Base-by-base conservation (phyloP, 2,113 vertebrate genomes). In the Seriola quinqueradiata region DNA sequence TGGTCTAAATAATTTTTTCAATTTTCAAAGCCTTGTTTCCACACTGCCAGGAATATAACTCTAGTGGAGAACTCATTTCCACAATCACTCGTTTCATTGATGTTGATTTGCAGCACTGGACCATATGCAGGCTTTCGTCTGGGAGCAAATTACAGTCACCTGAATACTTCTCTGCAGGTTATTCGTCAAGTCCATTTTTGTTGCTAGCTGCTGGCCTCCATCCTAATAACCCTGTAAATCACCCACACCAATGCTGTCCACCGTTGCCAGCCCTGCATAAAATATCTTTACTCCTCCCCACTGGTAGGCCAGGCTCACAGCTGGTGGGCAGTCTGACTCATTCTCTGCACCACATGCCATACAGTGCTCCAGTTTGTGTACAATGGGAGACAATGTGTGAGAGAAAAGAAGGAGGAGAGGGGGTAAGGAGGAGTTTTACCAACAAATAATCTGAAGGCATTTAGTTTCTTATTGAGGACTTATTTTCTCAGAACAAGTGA, bases 241-340 rank as follows among this genome's bases (percentile, higher is more conserved):
- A 89, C 71, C 77, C 84, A 81, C 85, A 75, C 77, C 16, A 12
- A 23, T 82, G 72, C 82, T 72, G 76, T 65, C 52, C 72, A 64
- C 79, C 38, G 57, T 70, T 78, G 72, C 65, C 82, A 74, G 54
- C 79, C 57, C 84, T 71, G 73, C 72, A 69, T 87, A 76, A 89
- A 89, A 88, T 79, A 76, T 81, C 81, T 85, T 84, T 85, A 81
- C 82, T 90, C 84, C 85, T 72, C 77, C 81, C 80, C 73, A 70
- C 77, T 86, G 86, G 77, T 86, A 84, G 68, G 68, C 76, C 52
- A 74, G 34, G 77, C 87, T 88, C 92, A 88, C 90, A 93, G 94
- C 92, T 92, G 89, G 92, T 92, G 90, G 89, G 92, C 90, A 87
- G 92, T 79, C 90, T 94, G 91, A 94, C 87, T 93, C 92, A 93